Conservation (phyloP, 2,797 vertebrate species). For the Mormyrops boulengeri region DNA sequence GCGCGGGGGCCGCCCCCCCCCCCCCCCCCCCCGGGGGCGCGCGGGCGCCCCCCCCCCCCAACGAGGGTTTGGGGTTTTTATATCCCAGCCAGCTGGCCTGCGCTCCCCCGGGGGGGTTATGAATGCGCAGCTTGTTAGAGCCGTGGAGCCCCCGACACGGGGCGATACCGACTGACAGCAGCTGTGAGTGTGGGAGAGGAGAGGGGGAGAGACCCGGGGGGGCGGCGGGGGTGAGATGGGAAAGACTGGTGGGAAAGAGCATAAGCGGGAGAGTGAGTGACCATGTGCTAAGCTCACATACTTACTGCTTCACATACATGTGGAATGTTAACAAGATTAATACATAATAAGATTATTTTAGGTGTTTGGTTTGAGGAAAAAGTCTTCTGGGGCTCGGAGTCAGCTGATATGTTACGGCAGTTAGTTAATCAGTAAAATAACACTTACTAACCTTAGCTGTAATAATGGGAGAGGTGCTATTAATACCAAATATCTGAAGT, state of each 20-base stretch:
- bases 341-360: neutral
- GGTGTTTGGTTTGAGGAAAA: neutral
- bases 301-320: neutral
- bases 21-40: no score
- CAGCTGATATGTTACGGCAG: neutral
- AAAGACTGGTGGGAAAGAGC: neutral
- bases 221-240: neutral
- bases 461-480: neutral
- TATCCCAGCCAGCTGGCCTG: slow-evolving; percentile 74
- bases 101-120: slow-evolving; percentile 69
- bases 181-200: slow-evolving; percentile 49
- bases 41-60: slow-evolving; percentile 40
- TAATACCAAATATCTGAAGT: neutral
- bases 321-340: neutral
- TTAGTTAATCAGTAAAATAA: neutral
- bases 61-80: slow-evolving; percentile 22
- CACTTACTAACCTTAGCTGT: neutral
- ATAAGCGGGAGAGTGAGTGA: neutral
- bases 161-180: slow-evolving; percentile 71
- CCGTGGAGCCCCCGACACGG: slow-evolving; percentile 67
- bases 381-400: neutral
- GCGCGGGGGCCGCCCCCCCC: slow-evolving; percentile 45
- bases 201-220: slow-evolving; percentile 45
- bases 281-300: neutral
- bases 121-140: slow-evolving; percentile 78